Evolutionary conservation across 2,113 vertebrate genomes (phyloP), one percentile per base, ranked within the genome.

Genomic region (Merops nubicus): DNA sequence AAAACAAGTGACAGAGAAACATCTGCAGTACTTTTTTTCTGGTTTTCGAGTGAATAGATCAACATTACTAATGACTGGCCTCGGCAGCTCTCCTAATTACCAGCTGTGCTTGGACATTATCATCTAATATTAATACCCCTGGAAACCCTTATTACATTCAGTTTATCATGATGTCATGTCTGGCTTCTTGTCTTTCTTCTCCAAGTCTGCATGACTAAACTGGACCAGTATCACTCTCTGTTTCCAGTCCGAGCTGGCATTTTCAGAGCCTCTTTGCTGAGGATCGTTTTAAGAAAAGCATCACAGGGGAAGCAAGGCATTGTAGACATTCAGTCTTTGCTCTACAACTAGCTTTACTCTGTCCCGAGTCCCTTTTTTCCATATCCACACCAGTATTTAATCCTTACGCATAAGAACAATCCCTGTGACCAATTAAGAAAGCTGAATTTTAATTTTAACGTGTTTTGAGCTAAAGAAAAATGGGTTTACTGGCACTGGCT

Each of bases 1-100:
- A 54, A 87, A 95, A 43, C 54, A 72, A 85, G 70, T 26, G 74
- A 67, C 88, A 86, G 54, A 75, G 77, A 89, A 94, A 95, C 69
- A 89, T 57, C 90, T 97, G 94, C 93, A 84, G 53, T 74, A 65
- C 36, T 54, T 86, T 83, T 85, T 45, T 51, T 74, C 48, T 64
- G 53, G 9, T 69, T 95, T 96, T 48, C 8, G 4, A 85, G 67
- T 9, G 9, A 77, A 76, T 43, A 83, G 69, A 93, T 85, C 80
- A 96, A 56, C 65, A 23, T 89, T 86, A 48, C 69, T 93, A 96
- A 95, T 85, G 85, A 91, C 76, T 60, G 63, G 34, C 42, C 83
- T 93, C 51, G 10, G 91, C 91, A 94, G 85, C 82, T 91, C 64
- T 87, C 91, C 81, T 91, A 96, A 96, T 97, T 96, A 94, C 51